Evolutionary conservation across 2,113 vertebrate genomes (phyloP).

Genomic region (Seriola rivoliana): DNA sequence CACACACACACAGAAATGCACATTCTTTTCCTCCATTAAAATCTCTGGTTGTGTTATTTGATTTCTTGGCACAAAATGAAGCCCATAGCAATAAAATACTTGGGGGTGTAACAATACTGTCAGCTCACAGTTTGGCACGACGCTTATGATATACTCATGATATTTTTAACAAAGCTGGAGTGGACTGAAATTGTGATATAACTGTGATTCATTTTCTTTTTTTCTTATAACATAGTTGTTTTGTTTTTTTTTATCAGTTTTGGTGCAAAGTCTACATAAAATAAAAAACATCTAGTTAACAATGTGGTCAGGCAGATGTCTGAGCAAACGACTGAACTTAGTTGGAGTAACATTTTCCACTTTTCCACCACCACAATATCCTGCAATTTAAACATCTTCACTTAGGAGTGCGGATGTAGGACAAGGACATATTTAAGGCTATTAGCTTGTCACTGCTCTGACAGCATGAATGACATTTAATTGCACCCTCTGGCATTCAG

Average conservation of each 20-base stretch:
- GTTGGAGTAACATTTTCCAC: not conserved
- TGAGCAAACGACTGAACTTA: not conserved
- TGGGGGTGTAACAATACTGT: slow-evolving; percentile 30
- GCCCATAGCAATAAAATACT: not conserved
- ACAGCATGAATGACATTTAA: not conserved
- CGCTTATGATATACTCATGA: slow-evolving; percentile 1
- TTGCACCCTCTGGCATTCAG: not conserved
- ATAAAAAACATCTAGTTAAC: no score
- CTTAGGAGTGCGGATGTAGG: not conserved
- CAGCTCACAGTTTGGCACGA: not conserved
- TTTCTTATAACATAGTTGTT: slow-evolving; percentile 1
- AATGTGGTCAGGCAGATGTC: not conserved
- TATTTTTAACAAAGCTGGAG: not conserved
- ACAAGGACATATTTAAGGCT: not conserved
- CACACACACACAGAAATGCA: slow-evolving; percentile 62
- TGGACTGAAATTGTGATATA: not conserved
- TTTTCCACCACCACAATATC: not conserved
- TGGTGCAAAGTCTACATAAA: no score
- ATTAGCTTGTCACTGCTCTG: not conserved
- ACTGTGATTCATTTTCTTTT: not conserved
- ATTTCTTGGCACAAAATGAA: not conserved
- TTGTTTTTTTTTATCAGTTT: not conserved
- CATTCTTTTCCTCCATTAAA: slow-evolving; percentile 41
- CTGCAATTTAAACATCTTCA: not conserved
- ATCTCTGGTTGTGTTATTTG: not conserved